These are phyloP conservation scores for Cryptotermes secundus DNA, from an alignment of 1,140 invertebrate species.

Conservation along the genomic window DNA sequence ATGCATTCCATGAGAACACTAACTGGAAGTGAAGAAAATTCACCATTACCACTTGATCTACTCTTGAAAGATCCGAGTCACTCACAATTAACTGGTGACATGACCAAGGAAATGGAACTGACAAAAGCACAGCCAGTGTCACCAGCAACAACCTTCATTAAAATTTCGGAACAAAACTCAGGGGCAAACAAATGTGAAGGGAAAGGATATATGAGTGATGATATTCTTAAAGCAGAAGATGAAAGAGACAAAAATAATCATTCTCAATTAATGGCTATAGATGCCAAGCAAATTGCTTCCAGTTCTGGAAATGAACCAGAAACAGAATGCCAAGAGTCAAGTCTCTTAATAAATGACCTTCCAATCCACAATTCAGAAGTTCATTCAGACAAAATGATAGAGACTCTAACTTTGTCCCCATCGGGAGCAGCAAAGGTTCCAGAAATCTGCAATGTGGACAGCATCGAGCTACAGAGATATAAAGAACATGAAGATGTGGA, in stretches of 20 bases:
- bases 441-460: background rate
- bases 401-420: background rate
- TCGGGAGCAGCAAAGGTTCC: background rate
- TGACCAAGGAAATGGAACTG: background rate
- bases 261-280: background rate
- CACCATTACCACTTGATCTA: background rate
- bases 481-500: too few species aligned
- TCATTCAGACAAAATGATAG: background rate
- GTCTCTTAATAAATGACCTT: background rate
- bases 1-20: background rate
- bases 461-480: too few species aligned
- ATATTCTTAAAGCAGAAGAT: background rate
- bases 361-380: background rate
- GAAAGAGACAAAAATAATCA: background rate
- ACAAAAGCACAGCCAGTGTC: background rate
- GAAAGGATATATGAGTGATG: background rate
- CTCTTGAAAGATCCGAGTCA: background rate
- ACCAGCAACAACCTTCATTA: too few species aligned
- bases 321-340: background rate
- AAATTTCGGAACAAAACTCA: background rate
- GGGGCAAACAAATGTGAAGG: background rate
- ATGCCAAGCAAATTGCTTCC: background rate
- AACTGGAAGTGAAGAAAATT: background rate
- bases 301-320: background rate
- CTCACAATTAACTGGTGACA: background rate